phyloP scores from a whole-genome alignment of 2,888 invertebrate species.

The Lottia gigantea region DNA sequence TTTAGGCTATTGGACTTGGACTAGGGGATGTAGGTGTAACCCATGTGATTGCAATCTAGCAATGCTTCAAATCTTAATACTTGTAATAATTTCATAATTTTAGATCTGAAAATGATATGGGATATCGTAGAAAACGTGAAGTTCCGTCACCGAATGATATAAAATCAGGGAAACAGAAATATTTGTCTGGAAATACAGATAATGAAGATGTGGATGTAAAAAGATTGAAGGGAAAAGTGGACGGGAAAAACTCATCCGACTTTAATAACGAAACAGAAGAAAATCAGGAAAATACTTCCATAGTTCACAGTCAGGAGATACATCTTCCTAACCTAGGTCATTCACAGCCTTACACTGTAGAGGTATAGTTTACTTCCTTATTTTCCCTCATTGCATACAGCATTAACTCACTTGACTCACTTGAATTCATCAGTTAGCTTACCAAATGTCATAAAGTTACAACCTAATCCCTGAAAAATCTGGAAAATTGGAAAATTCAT shows the following conservation, averaged over 20 bases:
- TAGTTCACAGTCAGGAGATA: constrained; percentile 50
- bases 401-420: too few species aligned
- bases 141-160: constrained; percentile 5
- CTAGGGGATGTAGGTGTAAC: too few species aligned
- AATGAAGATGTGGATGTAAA: not conserved
- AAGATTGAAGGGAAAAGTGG: not conserved
- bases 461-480: too few species aligned
- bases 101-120: not conserved
- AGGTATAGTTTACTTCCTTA: constrained; percentile 41
- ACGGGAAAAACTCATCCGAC: constrained; percentile 21
- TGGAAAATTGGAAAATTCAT: too few species aligned
- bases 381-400: too few species aligned
- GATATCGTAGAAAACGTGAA: constrained; percentile 11
- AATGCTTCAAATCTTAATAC: too few species aligned
- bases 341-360: constrained; percentile 64
- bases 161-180: not conserved
- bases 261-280: constrained; percentile 20
- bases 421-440: too few species aligned
- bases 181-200: not conserved
- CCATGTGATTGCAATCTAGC: too few species aligned
- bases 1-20: too few species aligned
- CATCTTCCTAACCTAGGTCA: constrained; percentile 59
- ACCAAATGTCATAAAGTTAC: too few species aligned
- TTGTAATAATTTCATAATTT: not conserved
- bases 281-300: constrained; percentile 30